Percentiles rank a stretch among this genome's conserved stretches.
Evolutionary conservation across 2,113 vertebrate species (phyloP).

Genomic region (Epinephelus fuscoguttatus): DNA sequence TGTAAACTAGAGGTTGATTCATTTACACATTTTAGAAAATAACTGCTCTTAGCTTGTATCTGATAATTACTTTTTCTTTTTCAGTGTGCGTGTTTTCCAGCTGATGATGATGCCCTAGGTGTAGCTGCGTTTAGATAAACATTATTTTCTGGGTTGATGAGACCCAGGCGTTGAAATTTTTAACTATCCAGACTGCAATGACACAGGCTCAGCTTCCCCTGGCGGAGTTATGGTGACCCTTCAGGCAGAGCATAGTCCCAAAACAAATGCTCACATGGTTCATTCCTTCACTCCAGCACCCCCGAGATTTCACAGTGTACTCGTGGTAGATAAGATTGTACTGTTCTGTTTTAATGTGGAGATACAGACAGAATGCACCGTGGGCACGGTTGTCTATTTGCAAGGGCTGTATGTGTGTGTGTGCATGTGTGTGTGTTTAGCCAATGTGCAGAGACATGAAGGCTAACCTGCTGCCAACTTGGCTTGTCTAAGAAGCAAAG

Average conservation of each 20-base stretch:
- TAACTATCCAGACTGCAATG: slow-evolving; percentile 51
- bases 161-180: slow-evolving; percentile 49
- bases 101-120: slow-evolving; percentile 24
- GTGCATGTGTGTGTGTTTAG: slow-evolving; percentile 39
- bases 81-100: background rate
- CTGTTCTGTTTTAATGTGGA: slow-evolving; percentile 14
- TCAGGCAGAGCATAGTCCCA: slow-evolving; percentile 47
- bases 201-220: slow-evolving; percentile 56
- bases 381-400: background rate
- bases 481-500: slow-evolving; percentile 55
- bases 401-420: slow-evolving; percentile 4
- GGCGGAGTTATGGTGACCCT: slow-evolving; percentile 76
- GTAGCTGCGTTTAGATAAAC: slow-evolving; percentile 44
- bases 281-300: slow-evolving; percentile 56
- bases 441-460: slow-evolving; percentile 55
- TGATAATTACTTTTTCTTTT: background rate
- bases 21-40: background rate
- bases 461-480: slow-evolving; percentile 73
- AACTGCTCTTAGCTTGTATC: background rate
- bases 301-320: slow-evolving; percentile 40
- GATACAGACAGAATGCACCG: background rate
- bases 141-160: slow-evolving; percentile 70
- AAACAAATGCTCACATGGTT: slow-evolving; percentile 70
- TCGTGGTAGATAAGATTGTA: slow-evolving; percentile 47
- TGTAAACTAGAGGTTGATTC: background rate